Evolutionary conservation across 2,113 vertebrate genomes (phyloP), one percentile per base, ranked within the genome.

Genomic region (Tenebrosternarchus preto): DNA sequence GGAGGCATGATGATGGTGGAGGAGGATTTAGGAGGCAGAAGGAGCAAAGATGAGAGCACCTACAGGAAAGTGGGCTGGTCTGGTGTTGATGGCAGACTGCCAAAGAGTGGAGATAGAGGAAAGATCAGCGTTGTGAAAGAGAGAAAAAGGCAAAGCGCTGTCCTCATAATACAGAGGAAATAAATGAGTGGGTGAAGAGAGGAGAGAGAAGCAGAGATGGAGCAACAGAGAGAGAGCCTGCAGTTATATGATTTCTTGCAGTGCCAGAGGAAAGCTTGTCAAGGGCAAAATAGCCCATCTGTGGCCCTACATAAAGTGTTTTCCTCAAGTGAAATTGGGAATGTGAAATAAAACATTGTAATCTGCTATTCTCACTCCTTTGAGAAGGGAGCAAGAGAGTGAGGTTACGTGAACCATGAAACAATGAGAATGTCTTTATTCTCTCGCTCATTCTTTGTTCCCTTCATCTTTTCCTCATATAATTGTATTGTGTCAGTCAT

Each of bases 231-330:
- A 43, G 83, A 31, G 9, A 50, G 43, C 43, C 43, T 15, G 55
- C 11, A 73, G n/a, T 67, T 31, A 29, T 50, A 39, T 31, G 61
- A 85, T 82, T 77, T 83, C 57, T 85, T 84, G 78, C 59, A 73
- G 20, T 86, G 77, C 31, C 29, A 67, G 63, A 78, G 64, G 31
- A 82, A 55, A 1, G 68, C 67, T 76, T 84, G 88, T 78, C 66
- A 84, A 59, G 56, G 83, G 67, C 81, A 68, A 73, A 85, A 69
- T 74, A 63, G 73, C 57, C 83, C 90, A 90, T 90, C 86, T 91
- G 88, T 83, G 76, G 17, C 82, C 84, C 86, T 83, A 89, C 77
- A 71, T 87, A 87, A 89, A 87, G 84, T 68, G 73, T 81, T 88
- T 86, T 84, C 73, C 86, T 83, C 70, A 70, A 86, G 85, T 86